phyloP scores from a whole-genome alignment of 2,797 vertebrate genomes.

The Rhincodon typus region DNA sequence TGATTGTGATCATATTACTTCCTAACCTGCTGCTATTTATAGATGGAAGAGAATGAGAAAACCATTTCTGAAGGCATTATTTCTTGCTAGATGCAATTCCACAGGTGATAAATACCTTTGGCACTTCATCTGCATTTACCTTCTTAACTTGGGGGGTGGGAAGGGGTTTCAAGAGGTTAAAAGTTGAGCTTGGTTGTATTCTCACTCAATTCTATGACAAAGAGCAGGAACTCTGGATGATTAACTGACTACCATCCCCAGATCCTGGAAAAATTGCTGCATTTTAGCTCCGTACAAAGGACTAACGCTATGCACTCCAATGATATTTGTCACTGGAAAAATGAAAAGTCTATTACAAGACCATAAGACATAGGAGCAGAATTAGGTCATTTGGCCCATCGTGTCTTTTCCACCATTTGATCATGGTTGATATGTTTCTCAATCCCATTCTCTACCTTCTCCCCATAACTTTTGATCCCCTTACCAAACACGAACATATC shows the following conservation, averaged over 20 bases:
- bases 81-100: neutral
- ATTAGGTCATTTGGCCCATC: no score
- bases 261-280: neutral
- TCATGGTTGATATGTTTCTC: no score
- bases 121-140: neutral
- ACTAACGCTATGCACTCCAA: neutral
- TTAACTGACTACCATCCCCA: neutral
- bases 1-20: constrained; percentile 1
- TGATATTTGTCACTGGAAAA: no score
- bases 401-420: no score
- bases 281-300: neutral
- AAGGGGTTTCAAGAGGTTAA: neutral
- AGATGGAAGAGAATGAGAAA: neutral
- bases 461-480: no score
- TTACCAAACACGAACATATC: no score
- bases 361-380: no score
- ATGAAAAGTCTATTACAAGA: no score
- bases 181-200: neutral
- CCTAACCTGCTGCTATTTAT: neutral
- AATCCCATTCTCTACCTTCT: no score
- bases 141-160: neutral
- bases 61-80: neutral
- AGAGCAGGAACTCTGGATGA: neutral
- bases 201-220: neutral
- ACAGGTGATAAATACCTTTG: neutral